These are phyloP conservation scores for Chydorus sphaericus DNA, from an alignment of 2,888 invertebrate genomes.

Conservation along the genomic window DNA sequence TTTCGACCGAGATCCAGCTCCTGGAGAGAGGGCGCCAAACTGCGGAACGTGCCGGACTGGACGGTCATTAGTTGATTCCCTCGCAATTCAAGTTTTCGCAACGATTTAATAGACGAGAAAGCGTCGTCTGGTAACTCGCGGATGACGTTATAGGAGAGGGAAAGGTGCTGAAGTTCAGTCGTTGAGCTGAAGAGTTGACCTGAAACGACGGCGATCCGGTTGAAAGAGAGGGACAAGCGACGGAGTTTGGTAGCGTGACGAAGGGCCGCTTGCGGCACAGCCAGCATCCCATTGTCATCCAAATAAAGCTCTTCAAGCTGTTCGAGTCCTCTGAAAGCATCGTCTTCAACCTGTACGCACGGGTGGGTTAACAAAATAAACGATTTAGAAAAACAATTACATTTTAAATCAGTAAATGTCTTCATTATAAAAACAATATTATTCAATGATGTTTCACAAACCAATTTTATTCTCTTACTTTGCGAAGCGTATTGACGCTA, in stretches of 20 bases:
- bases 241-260: constrained; percentile 58
- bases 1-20: constrained; percentile 66
- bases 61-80: constrained; percentile 66
- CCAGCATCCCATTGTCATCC: constrained; percentile 72
- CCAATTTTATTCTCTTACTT: constrained; percentile 40
- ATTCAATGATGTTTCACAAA: neutral
- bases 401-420: too few species aligned
- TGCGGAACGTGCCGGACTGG: constrained; percentile 56
- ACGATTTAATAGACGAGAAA: constrained; percentile 59
- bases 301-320: constrained; percentile 60
- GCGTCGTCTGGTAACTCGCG: constrained; percentile 62
- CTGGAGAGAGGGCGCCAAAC: constrained; percentile 60
- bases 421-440: too few species aligned
- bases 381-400: too few species aligned
- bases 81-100: constrained; percentile 52
- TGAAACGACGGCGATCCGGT: constrained; percentile 71
- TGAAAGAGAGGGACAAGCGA: constrained; percentile 64
- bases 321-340: constrained; percentile 66
- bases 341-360: constrained; percentile 81
- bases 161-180: constrained; percentile 47
- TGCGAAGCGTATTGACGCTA: constrained; percentile 70
- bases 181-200: constrained; percentile 48
- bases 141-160: constrained; percentile 54
- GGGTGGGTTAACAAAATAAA: too few species aligned
- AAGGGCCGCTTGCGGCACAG: constrained; percentile 68